Base-by-base conservation (phyloP, 2,113 vertebrate genomes). In the Synodontis membranacea region DNA sequence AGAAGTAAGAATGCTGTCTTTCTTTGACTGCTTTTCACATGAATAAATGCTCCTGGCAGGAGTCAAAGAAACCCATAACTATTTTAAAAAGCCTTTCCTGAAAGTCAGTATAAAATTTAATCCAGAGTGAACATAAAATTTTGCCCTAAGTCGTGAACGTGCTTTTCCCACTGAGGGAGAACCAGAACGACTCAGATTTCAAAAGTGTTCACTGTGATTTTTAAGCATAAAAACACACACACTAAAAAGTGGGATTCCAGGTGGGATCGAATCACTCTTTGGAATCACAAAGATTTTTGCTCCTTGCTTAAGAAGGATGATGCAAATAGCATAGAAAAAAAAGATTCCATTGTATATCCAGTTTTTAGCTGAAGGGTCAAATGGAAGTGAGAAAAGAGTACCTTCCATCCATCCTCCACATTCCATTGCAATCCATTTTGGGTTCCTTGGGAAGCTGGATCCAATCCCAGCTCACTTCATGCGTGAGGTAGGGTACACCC, bases 21-120 rank as follows among this genome's bases (percentile, higher is more conserved):
- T 48, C 37, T 70, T 60, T 34, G 37, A 23, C 74, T 42, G 83
- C 21, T 60, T 56, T 78, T 80, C 64, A 87, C 79, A 74, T 78
- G 62, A 87, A 83, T 85, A 60, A 89, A 87, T 80, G 79, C 83
- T 52, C 39, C 83, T 82, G 70, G 76, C 80, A 72, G 37, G n/a
- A 81, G 79, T 48, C 66, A 84, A 80, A 64, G 28, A 84, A 84
- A 82, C 78, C 14, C 72, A 86, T 58, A 75, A 37, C 21, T 31
- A 56, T 60, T 23, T 86, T 64, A 75, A 87, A 66, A 87, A 48
- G 70, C 84, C 80, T 86, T 54, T 66, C 31, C 50, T 72, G 75
- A 85, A 86, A 85, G 48, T 42, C 34, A 28, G 54, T 81, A 78
- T 54, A 44, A 87, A 72, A 50, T 87, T 85, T 85, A 85, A 70